Conservation (phyloP, 2,888 invertebrate genomes). For the Neocrepidodera transversa region DNA sequence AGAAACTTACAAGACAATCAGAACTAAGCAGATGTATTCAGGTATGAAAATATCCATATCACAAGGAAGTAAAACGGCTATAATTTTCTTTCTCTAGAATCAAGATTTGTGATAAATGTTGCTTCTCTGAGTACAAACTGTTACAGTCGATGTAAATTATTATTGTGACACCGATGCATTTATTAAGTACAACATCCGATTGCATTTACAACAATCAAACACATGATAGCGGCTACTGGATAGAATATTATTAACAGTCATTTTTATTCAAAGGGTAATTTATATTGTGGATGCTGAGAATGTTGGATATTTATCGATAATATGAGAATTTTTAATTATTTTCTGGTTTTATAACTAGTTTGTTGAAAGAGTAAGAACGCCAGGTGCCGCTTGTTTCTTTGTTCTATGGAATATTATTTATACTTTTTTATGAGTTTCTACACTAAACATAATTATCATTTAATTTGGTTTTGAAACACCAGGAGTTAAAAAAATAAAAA, state of each 20-base stretch:
- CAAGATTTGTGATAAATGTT: conserved; percentile 19
- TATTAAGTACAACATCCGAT: conserved; percentile 8
- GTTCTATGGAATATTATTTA: no score
- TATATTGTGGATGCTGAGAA: neutral
- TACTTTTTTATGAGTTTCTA: no score
- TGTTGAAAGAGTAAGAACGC: no score
- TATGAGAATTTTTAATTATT: neutral
- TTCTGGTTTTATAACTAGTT: neutral
- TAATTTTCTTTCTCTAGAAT: conserved; percentile 11
- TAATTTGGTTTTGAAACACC: no score
- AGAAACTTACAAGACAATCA: conserved; percentile 1
- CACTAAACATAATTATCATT: no score
- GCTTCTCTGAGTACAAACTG: conserved; percentile 7
- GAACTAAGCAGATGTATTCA: neutral
- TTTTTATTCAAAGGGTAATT: neutral
- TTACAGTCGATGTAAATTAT: conserved; percentile 16
- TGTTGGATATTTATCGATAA: neutral
- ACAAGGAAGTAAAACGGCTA: conserved; percentile 23
- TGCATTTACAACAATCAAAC: conserved; percentile 8
- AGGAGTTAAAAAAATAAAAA: no score
- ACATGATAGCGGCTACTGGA: conserved; percentile 9
- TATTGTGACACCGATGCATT: conserved; percentile 24
- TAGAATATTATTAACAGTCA: neutral
- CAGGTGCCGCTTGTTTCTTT: no score
- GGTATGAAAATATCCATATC: neutral